These are phyloP conservation scores for Rhynchotus rufescens DNA, from an alignment of 2,797 vertebrate genomes.

Conservation along the genomic window DNA sequence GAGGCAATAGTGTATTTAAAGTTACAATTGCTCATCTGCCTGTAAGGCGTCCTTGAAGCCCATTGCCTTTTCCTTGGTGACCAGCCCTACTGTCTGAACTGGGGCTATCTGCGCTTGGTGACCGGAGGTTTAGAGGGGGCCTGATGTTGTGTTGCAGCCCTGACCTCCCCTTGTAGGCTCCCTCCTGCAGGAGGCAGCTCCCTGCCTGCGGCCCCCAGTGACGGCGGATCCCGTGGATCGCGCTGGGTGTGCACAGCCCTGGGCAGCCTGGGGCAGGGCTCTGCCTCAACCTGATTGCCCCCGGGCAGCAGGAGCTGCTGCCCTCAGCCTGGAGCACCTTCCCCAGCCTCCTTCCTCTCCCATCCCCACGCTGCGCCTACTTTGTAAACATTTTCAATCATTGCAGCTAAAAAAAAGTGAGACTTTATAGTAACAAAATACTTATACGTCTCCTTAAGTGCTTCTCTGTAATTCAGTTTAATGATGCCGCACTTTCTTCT, in stretches of 20 bases:
- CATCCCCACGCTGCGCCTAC: not conserved
- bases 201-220: not conserved
- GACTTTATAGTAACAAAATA: slow-evolving; percentile 77
- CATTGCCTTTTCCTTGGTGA: not conserved
- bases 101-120: not conserved
- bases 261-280: not conserved
- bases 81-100: not conserved
- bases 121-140: not conserved
- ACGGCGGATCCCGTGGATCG: not conserved
- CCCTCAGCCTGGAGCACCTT: not conserved
- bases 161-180: not conserved
- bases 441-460: slow-evolving; percentile 80
- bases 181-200: not conserved
- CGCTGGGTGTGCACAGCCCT: not conserved
- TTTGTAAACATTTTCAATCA: slow-evolving; percentile 77
- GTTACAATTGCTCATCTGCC: not conserved
- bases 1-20: not conserved
- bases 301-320: not conserved
- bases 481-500: slow-evolving; percentile 77
- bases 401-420: slow-evolving; percentile 67
- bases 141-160: not conserved
- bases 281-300: not conserved
- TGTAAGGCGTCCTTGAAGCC: not conserved
- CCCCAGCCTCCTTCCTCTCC: not conserved
- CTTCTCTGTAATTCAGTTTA: slow-evolving; percentile 83